Conservation (phyloP, 2,797 vertebrate species). For the Sebastes aleutianus region DNA sequence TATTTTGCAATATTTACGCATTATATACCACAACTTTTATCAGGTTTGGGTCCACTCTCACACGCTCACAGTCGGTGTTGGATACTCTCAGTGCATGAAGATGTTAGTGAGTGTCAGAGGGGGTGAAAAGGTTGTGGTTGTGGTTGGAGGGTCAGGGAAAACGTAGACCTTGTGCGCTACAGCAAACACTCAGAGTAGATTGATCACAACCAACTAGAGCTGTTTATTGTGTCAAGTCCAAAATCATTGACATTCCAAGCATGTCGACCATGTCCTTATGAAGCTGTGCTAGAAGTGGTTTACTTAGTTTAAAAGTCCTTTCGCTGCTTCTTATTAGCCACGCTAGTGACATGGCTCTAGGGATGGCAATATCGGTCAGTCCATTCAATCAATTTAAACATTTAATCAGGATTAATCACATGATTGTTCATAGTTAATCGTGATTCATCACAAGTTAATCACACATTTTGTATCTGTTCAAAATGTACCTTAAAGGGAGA, state of each 20-base stretch:
- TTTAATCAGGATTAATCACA: no score
- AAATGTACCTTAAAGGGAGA: no score
- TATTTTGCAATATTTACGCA: neutral
- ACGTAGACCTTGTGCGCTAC: neutral
- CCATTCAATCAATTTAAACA: no score
- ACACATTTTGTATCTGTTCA: no score
- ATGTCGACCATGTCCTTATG: neutral
- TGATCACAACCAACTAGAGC: neutral
- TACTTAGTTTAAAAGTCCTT: neutral
- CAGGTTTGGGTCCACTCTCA: neutral
- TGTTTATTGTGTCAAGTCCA: neutral
- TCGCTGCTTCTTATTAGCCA: neutral
- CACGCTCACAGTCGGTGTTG: neutral
- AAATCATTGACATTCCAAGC: neutral
- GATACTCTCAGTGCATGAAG: neutral
- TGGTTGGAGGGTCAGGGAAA: neutral
- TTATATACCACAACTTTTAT: neutral
- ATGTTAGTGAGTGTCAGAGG: neutral
- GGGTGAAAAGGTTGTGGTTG: slow-evolving; percentile 8
- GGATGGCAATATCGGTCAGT: no score
- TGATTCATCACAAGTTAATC: no score
- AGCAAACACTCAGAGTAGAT: neutral
- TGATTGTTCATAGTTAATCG: no score
- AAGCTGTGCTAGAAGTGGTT: neutral
- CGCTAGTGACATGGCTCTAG: no score